phyloP scores from a whole-genome alignment of 2,888 invertebrate genomes.

The Andrena chrysosceles region DNA sequence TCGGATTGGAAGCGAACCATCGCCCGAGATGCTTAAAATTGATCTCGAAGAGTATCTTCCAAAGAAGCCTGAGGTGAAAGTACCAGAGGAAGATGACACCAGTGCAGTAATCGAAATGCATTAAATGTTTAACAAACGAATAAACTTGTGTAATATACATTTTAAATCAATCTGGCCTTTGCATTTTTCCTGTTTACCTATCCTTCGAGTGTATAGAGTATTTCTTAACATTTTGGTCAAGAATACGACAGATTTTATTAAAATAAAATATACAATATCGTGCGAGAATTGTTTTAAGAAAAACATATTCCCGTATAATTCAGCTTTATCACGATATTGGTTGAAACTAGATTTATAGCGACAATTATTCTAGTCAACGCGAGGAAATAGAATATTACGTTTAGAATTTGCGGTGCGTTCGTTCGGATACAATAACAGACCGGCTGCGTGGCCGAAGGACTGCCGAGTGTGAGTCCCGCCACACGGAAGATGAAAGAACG shows the following conservation, averaged over 20 bases:
- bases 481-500: slow-evolving; percentile 60
- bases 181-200: neutral
- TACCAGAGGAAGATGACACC: slow-evolving; percentile 63
- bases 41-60: slow-evolving; percentile 84
- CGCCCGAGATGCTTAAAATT: slow-evolving; percentile 89
- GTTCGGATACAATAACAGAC: slow-evolving; percentile 16
- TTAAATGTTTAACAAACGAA: slow-evolving; percentile 49
- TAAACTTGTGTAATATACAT: slow-evolving; percentile 36
- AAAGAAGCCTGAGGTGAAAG: slow-evolving; percentile 68
- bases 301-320: neutral
- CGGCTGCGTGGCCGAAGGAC: slow-evolving; percentile 16
- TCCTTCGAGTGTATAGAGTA: neutral
- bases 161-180: neutral
- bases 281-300: neutral
- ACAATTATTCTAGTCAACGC: neutral
- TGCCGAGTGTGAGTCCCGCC: slow-evolving; percentile 19
- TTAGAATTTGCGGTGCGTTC: slow-evolving; percentile 1
- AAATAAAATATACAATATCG: neutral
- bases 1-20: slow-evolving; percentile 88
- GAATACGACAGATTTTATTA: neutral
- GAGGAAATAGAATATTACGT: neutral
- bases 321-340: neutral
- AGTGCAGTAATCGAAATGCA: slow-evolving; percentile 41
- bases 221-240: neutral
- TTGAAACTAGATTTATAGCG: neutral